These are phyloP conservation scores for Himalopsyche phryganea DNA, from an alignment of 1,140 invertebrate genomes.

Conservation along the genomic window DNA sequence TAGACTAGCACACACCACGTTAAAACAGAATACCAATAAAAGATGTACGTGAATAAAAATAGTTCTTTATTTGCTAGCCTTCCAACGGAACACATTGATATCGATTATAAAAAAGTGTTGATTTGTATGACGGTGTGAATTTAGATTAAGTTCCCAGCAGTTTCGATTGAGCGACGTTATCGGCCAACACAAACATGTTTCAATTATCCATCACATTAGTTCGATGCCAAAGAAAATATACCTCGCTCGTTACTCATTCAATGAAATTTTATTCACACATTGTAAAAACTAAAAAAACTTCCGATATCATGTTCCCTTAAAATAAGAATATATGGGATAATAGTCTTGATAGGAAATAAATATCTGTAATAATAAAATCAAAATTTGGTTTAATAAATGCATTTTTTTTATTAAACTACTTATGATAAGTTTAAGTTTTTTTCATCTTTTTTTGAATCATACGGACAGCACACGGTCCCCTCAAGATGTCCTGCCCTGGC, in stretches of 20 bases:
- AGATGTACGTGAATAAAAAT: too few relatives aligned
- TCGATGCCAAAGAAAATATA: not conserved
- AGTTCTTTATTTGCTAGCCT: not conserved
- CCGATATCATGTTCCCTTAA: not conserved
- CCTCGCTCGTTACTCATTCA: not conserved
- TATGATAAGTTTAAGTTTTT: too few relatives aligned
- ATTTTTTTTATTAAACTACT: not conserved
- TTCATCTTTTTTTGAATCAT: too few relatives aligned
- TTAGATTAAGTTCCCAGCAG: not conserved
- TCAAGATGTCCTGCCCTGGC: too few relatives aligned
- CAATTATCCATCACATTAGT: constrained; percentile 12
- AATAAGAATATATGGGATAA: too few relatives aligned
- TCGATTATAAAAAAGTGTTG: not conserved
- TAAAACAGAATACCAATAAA: too few relatives aligned
- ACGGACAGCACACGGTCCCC: too few relatives aligned
- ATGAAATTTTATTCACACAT: not conserved
- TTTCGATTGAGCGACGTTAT: constrained; percentile 10
- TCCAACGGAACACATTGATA: not conserved
- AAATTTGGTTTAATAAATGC: not conserved
- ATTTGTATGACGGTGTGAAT: not conserved
- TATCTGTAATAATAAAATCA: not conserved
- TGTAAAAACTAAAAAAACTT: not conserved
- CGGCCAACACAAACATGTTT: constrained; percentile 7
- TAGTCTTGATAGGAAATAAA: too few relatives aligned
- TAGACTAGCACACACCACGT: too few relatives aligned